phyloP scores from a whole-genome alignment of 2,113 vertebrate genomes.

The Zosterops borbonicus region DNA sequence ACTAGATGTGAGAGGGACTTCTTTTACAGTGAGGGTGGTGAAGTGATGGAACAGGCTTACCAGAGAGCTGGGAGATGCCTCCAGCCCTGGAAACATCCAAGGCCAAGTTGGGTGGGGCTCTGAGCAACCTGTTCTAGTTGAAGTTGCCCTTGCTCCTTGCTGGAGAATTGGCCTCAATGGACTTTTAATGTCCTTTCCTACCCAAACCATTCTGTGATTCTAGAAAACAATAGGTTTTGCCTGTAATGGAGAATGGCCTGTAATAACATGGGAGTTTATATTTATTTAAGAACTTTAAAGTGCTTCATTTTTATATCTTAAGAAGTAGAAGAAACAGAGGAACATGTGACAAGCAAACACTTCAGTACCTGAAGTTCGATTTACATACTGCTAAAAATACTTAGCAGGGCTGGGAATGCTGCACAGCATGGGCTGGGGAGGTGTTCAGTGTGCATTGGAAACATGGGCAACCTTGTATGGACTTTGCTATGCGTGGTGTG shows the following conservation, averaged over 20 bases:
- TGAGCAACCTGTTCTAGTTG: background rate
- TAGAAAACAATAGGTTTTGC: background rate
- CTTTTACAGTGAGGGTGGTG: background rate
- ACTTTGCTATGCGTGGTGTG: background rate
- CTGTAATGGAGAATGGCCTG: background rate
- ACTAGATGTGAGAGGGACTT: no score
- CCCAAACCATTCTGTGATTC: background rate
- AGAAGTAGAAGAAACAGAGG: background rate
- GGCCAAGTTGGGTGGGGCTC: background rate
- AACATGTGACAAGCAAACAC: background rate
- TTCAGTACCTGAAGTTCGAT: background rate
- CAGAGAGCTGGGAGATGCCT: background rate
- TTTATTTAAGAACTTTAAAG: constrained; percentile 1
- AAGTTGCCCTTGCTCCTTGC: background rate
- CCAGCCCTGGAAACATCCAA: background rate
- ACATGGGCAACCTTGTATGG: background rate
- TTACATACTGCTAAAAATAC: background rate
- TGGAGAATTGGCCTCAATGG: background rate
- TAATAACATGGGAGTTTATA: background rate
- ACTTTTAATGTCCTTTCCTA: background rate
- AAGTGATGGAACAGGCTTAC: background rate
- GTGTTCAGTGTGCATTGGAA: background rate
- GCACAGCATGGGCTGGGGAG: background rate
- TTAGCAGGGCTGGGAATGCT: background rate
- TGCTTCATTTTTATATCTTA: background rate